phyloP scores from a whole-genome alignment of 2,113 vertebrate species.

The Elaphurus davidianus region DNA sequence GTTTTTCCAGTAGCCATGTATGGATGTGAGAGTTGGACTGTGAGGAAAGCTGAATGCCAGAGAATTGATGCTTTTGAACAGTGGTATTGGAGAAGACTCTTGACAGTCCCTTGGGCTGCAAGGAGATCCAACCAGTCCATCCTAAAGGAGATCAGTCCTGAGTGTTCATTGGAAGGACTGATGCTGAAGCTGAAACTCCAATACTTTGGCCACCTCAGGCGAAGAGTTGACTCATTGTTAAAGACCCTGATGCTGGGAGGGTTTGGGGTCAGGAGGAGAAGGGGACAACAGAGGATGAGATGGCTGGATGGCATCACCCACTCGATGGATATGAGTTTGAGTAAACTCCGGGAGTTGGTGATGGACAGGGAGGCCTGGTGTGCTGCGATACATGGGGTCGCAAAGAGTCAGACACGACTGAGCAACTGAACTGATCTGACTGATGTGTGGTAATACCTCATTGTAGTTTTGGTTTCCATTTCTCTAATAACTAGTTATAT shows the following conservation, averaged over 20 bases:
- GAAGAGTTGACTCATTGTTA: neutral
- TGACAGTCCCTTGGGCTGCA: neutral
- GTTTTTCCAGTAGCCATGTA: neutral
- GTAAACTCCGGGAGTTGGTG: accelerated
- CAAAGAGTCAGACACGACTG: neutral
- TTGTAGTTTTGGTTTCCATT: neutral
- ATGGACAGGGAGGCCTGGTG: neutral
- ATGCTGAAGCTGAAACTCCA: neutral
- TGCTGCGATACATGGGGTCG: accelerated
- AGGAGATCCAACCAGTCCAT: neutral
- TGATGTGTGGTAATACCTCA: neutral
- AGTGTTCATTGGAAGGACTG: neutral
- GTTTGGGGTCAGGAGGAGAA: neutral
- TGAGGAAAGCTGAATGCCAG: neutral
- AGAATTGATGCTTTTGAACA: neutral
- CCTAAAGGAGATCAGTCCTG: neutral
- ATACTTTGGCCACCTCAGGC: neutral
- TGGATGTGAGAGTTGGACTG: neutral
- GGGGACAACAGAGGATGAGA: neutral
- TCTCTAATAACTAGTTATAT: neutral
- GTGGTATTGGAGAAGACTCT: neutral
- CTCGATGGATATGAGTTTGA: neutral
- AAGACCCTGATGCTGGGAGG: neutral
- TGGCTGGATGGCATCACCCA: accelerated
- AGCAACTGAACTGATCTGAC: neutral